These are phyloP conservation scores for Microcebus jonahi DNA, from an alignment of 2,113 vertebrate genomes.

Conservation along the genomic window DNA sequence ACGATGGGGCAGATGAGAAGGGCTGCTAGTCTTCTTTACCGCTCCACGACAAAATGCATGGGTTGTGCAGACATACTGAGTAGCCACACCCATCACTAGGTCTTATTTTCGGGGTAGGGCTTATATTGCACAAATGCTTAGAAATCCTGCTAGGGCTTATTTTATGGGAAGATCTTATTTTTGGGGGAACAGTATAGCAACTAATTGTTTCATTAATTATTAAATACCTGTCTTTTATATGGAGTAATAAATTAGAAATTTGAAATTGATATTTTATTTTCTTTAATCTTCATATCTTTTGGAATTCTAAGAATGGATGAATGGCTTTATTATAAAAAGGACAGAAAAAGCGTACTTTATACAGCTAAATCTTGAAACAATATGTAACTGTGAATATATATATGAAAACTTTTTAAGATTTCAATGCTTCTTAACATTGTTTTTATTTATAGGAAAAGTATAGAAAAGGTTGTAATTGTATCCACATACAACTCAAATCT, in stretches of 20 bases:
- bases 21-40: too few relatives aligned
- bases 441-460: conserved; percentile 4
- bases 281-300: neutral
- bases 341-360: neutral
- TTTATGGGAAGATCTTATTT: too few relatives aligned
- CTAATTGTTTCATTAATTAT: neutral
- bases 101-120: too few relatives aligned
- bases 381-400: neutral
- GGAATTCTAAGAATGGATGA: neutral
- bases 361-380: neutral
- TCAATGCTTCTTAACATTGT: neutral
- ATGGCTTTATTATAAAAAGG: neutral
- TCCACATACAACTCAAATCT: neutral
- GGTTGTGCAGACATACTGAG: too few relatives aligned
- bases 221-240: conserved; percentile 5
- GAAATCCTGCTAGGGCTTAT: too few relatives aligned
- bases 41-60: too few relatives aligned
- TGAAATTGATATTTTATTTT: neutral
- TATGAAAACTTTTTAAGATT: neutral
- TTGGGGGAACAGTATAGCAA: neutral
- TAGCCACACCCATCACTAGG: too few relatives aligned
- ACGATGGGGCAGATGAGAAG: too few relatives aligned
- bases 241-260: neutral
- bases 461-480: neutral
- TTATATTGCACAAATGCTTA: too few relatives aligned